Evolutionary conservation across 35 echinoderm and acorn worm species (phyloP).

Genomic region (Patiria miniata): DNA sequence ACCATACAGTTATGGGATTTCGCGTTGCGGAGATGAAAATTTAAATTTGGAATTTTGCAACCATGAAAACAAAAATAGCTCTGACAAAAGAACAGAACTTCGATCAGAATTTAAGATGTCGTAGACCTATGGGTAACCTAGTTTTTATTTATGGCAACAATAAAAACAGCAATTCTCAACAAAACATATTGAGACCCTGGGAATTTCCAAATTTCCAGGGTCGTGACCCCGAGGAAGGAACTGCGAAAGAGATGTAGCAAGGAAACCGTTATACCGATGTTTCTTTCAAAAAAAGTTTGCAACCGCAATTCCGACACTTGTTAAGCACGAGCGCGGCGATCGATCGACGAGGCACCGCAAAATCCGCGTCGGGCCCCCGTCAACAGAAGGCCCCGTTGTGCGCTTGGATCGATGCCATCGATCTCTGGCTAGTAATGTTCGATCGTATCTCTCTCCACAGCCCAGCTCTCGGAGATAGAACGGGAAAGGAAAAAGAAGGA

Average conservation of each 20-base stretch:
- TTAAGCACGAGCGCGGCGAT: neutral
- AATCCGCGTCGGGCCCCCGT: slow-evolving; percentile 4
- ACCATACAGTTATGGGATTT: no score
- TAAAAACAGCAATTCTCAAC: no score
- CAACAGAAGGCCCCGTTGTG: slow-evolving; percentile 29
- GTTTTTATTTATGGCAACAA: no score
- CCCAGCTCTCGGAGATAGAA: neutral
- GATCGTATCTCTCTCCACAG: neutral
- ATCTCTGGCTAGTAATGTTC: neutral
- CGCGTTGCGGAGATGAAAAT: no score
- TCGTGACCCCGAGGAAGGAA: neutral
- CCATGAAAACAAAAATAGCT: no score
- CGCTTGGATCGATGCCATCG: neutral
- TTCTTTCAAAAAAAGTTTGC: neutral
- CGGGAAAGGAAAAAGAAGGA: no score
- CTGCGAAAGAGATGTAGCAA: neutral
- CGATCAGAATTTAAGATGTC: no score
- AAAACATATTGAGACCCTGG: no score
- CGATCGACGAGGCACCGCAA: neutral
- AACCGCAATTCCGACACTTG: neutral
- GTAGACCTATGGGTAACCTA: no score
- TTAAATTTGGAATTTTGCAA: no score
- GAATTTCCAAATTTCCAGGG: neutral
- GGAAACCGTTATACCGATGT: slow-evolving; percentile 6
- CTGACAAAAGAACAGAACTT: no score